Conservation (phyloP, 1,140 invertebrate species). For the Drosophila kohkoa region DNA sequence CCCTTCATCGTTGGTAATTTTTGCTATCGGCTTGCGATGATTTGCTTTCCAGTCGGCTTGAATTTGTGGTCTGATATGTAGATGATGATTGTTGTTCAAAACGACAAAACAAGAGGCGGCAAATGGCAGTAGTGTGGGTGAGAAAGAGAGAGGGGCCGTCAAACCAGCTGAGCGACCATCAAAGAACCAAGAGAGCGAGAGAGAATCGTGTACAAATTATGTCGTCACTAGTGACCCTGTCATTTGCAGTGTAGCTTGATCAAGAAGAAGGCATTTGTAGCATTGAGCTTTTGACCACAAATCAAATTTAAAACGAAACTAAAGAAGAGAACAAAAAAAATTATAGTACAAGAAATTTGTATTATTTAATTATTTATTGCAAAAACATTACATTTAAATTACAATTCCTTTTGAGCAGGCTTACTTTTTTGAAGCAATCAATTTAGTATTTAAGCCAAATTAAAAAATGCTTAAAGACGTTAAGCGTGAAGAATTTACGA, state of each 20-base stretch:
- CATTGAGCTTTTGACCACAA: conserved; percentile 31
- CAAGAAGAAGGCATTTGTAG: conserved; percentile 15
- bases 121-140: conserved; percentile 22
- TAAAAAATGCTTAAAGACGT: too few species aligned
- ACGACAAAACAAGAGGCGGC: conserved; percentile 38
- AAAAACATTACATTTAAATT: too few species aligned
- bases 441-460: too few species aligned
- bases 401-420: too few species aligned
- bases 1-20: conserved; percentile 37
- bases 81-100: conserved; percentile 43
- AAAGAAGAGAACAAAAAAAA: neutral
- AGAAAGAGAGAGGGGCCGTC: conserved; percentile 28
- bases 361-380: too few species aligned
- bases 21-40: conserved; percentile 33
- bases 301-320: neutral
- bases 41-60: conserved; percentile 40
- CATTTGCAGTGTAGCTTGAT: conserved; percentile 35
- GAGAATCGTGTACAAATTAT: conserved; percentile 16
- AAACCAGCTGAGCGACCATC: conserved; percentile 53
- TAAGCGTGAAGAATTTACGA: too few species aligned
- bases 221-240: conserved; percentile 47
- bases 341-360: too few species aligned
- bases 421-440: too few species aligned
- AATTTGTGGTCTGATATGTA: conserved; percentile 41
- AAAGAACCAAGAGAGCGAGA: conserved; percentile 18